Conservation (phyloP, 2,888 invertebrate species). For the Drosophila maculinotata region DNA sequence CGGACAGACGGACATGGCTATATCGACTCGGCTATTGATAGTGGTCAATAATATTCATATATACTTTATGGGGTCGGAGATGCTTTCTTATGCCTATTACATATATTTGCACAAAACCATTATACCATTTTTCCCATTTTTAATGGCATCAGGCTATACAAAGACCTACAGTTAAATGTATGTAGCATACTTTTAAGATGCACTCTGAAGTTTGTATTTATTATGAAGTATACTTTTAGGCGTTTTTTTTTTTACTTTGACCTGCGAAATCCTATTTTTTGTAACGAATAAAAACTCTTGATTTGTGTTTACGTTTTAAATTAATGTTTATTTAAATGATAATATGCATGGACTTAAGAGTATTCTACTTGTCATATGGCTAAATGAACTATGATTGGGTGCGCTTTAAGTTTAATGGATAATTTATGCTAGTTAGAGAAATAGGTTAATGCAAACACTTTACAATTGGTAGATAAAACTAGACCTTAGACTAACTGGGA, state of each 20-base stretch:
- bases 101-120: no score
- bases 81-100: no score
- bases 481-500: constrained; percentile 16
- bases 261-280: no score
- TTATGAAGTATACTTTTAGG: constrained; percentile 2
- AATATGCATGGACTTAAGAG: constrained; percentile 51
- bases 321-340: constrained; percentile 44
- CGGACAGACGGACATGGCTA: no score
- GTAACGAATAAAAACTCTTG: background rate
- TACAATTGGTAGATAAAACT: constrained; percentile 33
- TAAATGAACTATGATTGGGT: constrained; percentile 65
- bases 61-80: no score
- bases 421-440: constrained; percentile 51
- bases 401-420: constrained; percentile 25
- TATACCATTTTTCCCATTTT: no score
- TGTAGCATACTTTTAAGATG: constrained; percentile 20
- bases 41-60: no score
- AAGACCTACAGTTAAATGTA: no score
- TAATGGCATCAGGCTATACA: no score
- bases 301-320: constrained; percentile 22
- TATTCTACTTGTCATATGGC: constrained; percentile 44
- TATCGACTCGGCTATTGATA: no score
- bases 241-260: no score
- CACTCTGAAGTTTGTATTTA: background rate
- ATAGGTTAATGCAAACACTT: constrained; percentile 41